Evolutionary conservation across 2,888 invertebrate genomes (phyloP), one percentile per base, ranked within the genome.

Genomic region (Trachelus tabidus): DNA sequence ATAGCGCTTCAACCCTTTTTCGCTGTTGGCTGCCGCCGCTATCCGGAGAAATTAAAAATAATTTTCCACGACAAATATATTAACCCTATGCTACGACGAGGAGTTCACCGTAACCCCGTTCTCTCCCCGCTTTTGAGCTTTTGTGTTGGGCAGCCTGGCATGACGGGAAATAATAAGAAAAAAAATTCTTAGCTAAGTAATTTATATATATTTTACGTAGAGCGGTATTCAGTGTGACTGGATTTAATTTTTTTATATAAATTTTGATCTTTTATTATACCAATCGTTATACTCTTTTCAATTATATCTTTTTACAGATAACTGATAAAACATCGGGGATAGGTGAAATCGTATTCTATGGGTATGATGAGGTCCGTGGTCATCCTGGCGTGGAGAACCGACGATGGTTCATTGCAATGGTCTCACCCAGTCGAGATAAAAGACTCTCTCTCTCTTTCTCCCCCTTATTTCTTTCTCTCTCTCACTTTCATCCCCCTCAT

Each of bases 21-120:
- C 9, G 56, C 56, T 15, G 56, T 56, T 56, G 56, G 56, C 56
- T 56, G 23, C 56, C 56, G 56, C 23, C 56, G 56, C 9, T 56
- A 56, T 56, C 56, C 83, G 82, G 85, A 87, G 83, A 87, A 89
- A 89, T 90, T 89, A 89, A 90, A 89, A 90, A 90, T 89, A 90
- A 89, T 90, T 89, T 88, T 85, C 85, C 86, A 83, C 85, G 87
- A 84, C 87, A 89, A 89, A 89, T 87, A 89, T 88, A 89, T 89
- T 89, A 89, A 89, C 87, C 86, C 56, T 56, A 56, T 56, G 56
- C 23, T 56, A 23, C 56, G 23, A 56, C 56, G 56, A 23, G 56
- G 56, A 56, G 56, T 2, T 56, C 56, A 23, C 23, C 56, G 56
- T 56, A 15, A 56, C 23, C 23, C 40, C 23, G 40, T 56, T 56